These are phyloP conservation scores for Bradypodion pumilum DNA, from an alignment of 2,797 vertebrate species.

Conservation along the genomic window DNA sequence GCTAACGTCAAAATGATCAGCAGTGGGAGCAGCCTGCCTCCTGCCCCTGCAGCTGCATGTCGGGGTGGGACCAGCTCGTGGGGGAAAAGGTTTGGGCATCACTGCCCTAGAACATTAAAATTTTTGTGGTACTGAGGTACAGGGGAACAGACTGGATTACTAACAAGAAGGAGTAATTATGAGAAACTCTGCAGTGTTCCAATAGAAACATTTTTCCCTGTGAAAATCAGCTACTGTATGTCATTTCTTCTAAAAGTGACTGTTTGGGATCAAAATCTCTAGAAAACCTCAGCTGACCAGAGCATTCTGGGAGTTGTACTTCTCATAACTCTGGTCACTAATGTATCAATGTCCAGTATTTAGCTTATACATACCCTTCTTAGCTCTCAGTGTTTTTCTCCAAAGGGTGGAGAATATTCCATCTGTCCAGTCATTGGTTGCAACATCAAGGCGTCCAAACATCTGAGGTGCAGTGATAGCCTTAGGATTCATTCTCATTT, in stretches of 20 bases:
- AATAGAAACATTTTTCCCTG: neutral
- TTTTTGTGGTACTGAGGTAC: neutral
- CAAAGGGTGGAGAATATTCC: constrained; percentile 96
- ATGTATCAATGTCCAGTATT: neutral
- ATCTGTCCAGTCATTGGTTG: constrained; percentile 98
- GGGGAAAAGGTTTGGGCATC: too few relatives aligned
- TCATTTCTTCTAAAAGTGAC: too few relatives aligned
- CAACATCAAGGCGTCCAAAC: constrained; percentile 94
- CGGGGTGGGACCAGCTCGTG: too few relatives aligned
- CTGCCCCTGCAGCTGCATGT: too few relatives aligned
- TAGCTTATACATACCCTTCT: constrained; percentile 82
- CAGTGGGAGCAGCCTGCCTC: too few relatives aligned
- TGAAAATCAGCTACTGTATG: neutral
- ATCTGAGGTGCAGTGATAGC: constrained; percentile 96
- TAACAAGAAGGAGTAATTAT: neutral
- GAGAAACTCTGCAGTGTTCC: neutral
- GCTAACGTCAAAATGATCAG: too few relatives aligned
- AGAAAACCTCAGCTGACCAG: too few relatives aligned
- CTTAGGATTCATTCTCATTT: constrained; percentile 99
- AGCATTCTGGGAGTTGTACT: too few relatives aligned
- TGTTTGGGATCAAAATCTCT: too few relatives aligned
- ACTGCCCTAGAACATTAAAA: neutral
- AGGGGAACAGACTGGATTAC: too few relatives aligned
- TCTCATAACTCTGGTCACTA: too few relatives aligned
- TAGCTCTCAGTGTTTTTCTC: constrained; percentile 94